These are phyloP conservation scores for Drosophila pectinifera DNA, from an alignment of 1,140 invertebrate species.

Conservation along the genomic window DNA sequence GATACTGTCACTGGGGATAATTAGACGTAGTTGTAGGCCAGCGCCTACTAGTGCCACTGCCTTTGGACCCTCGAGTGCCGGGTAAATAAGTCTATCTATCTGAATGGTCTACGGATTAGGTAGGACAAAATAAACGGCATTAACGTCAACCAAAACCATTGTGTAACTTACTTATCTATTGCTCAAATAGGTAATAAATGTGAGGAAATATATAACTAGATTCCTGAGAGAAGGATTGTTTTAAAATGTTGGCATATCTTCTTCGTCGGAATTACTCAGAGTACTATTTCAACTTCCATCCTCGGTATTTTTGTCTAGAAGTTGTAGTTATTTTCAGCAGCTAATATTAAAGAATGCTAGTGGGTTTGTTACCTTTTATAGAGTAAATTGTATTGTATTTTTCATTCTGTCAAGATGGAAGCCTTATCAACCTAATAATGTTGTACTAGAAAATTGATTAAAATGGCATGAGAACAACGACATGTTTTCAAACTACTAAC, in stretches of 20 bases:
- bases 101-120: constrained; percentile 13
- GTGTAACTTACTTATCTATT: not conserved
- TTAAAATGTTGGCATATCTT: not conserved
- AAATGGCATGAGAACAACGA: not conserved
- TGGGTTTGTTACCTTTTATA: no score
- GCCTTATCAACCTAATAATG: not conserved
- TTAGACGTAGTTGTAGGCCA: constrained; percentile 34
- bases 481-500: not conserved
- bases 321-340: not conserved
- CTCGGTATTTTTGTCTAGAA: not conserved
- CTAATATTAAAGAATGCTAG: not conserved
- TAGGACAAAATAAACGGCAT: constrained; percentile 6
- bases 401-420: no score
- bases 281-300: no score
- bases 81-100: constrained; percentile 40
- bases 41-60: constrained; percentile 33
- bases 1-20: constrained; percentile 20
- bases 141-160: not conserved
- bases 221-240: no score
- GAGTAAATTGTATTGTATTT: not conserved
- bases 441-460: not conserved
- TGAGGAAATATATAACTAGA: no score
- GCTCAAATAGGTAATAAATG: not conserved
- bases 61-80: constrained; percentile 33
- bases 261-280: not conserved